Evolutionary conservation across 2,888 invertebrate genomes (phyloP).

Genomic region (Pheosia tremula): DNA sequence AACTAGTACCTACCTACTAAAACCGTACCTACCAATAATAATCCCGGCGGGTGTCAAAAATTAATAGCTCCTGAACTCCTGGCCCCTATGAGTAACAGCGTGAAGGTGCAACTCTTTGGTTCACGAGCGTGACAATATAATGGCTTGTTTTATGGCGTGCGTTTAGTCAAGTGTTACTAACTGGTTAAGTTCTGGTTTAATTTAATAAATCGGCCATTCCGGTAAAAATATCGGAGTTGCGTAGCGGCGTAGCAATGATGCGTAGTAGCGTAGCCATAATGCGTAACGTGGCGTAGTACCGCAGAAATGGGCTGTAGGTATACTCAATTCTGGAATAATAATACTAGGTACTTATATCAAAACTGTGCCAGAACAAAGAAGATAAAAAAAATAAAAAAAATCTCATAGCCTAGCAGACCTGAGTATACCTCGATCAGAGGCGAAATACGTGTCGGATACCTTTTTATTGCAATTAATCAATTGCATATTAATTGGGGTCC

Average conservation of each 20-base stretch:
- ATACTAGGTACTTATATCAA: too few relatives aligned
- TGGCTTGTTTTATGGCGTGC: constrained; percentile 13
- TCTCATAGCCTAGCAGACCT: too few relatives aligned
- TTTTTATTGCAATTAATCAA: too few relatives aligned
- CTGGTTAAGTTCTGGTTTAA: constrained; percentile 1
- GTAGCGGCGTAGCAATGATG: neutral
- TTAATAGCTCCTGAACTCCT: constrained; percentile 55
- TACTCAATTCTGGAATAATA: too few relatives aligned
- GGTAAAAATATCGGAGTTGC: neutral
- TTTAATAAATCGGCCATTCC: neutral
- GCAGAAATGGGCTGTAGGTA: too few relatives aligned
- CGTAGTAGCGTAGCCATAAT: neutral
- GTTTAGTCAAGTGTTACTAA: constrained; percentile 23
- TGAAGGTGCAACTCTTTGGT: constrained; percentile 28
- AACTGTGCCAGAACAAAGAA: too few relatives aligned
- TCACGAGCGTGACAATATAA: constrained; percentile 38
- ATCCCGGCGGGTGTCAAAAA: constrained; percentile 59
- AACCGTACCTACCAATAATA: constrained; percentile 52
- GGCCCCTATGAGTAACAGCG: constrained; percentile 53
- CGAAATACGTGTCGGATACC: too few relatives aligned
- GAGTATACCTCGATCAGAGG: too few relatives aligned
- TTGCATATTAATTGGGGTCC: too few relatives aligned
- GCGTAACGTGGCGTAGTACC: neutral
- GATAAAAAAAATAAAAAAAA: too few relatives aligned
- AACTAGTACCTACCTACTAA: constrained; percentile 13